Conservation (phyloP, 2,797 vertebrate species). For the Sternotherus odoratus region DNA sequence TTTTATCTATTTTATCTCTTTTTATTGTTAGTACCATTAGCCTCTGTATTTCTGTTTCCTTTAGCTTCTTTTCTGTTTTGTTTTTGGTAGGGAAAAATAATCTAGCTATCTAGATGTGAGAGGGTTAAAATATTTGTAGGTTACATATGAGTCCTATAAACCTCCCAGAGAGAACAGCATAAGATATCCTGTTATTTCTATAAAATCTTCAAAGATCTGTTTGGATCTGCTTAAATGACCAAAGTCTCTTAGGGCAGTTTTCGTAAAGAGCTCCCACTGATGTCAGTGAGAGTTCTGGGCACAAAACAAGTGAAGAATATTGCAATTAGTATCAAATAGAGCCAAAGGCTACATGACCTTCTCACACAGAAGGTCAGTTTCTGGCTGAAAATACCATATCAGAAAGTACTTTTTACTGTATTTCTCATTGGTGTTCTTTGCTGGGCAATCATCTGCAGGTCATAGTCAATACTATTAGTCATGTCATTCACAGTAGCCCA, state of each 20-base stretch:
- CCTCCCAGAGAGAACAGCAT: not conserved
- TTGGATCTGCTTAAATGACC: not conserved
- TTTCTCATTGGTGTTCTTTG: constrained; percentile 24
- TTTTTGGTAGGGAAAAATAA: not conserved
- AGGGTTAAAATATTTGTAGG: not conserved
- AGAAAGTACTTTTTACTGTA: constrained; percentile 1
- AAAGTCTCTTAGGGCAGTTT: not conserved
- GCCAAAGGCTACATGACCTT: not conserved
- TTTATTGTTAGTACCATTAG: not conserved
- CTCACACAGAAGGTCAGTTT: not conserved
- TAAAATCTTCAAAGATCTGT: not conserved
- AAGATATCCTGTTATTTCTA: not conserved
- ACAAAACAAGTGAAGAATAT: not conserved
- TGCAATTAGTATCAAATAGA: constrained; percentile 22
- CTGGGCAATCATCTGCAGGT: not conserved
- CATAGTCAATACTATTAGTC: not conserved
- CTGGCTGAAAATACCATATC: not conserved
- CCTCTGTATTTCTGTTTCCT: constrained; percentile 8
- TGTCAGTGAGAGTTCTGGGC: not conserved
- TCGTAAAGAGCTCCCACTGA: not conserved
- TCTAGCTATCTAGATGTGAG: not conserved
- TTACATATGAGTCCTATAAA: not conserved
- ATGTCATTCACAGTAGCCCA: constrained; percentile 4
- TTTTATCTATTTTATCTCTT: not conserved
- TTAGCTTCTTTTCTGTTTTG: not conserved